A percentile compares a stretch with the other conserved stretches of the same genome.
These are phyloP conservation scores for Rhagonycha lutea DNA, from an alignment of 2,888 invertebrate genomes.

Conservation along the genomic window DNA sequence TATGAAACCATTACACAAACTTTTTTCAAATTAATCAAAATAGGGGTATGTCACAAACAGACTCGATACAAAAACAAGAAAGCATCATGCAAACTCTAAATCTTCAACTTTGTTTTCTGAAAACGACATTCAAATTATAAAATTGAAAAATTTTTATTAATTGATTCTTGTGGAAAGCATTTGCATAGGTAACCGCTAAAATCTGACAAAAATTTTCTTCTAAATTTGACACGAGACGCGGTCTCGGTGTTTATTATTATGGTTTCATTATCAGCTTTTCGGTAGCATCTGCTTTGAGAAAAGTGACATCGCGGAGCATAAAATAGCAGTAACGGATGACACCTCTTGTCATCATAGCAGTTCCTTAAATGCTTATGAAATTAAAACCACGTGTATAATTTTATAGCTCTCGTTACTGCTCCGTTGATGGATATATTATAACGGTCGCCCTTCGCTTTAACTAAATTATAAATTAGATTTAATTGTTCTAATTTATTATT, in stretches of 20 bases:
- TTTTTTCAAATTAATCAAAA: not conserved
- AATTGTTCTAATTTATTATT: constrained; percentile 14
- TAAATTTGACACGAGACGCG: not conserved
- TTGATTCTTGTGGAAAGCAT: not conserved
- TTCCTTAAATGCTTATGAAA: not conserved
- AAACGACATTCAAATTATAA: not conserved
- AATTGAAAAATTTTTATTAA: not conserved
- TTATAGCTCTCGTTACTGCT: constrained; percentile 10
- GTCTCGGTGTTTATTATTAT: constrained; percentile 13
- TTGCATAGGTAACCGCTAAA: not conserved
- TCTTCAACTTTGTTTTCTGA: not conserved
- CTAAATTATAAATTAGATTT: constrained; percentile 11
- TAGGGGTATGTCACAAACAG: not conserved
- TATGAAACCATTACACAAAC: not conserved
- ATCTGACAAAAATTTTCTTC: not conserved
- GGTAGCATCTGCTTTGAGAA: constrained; percentile 23
- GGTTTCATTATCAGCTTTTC: constrained; percentile 22
- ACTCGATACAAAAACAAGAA: not conserved
- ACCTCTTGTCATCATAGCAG: constrained; percentile 25
- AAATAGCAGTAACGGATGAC: constrained; percentile 26
- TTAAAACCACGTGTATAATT: constrained; percentile 11
- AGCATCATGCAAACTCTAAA: not conserved
- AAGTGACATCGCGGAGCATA: constrained; percentile 16
- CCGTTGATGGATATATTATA: constrained; percentile 1
- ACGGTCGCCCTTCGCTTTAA: not conserved